Conservation (phyloP, 1,140 invertebrate genomes). For the Leptopilina boulardi region DNA sequence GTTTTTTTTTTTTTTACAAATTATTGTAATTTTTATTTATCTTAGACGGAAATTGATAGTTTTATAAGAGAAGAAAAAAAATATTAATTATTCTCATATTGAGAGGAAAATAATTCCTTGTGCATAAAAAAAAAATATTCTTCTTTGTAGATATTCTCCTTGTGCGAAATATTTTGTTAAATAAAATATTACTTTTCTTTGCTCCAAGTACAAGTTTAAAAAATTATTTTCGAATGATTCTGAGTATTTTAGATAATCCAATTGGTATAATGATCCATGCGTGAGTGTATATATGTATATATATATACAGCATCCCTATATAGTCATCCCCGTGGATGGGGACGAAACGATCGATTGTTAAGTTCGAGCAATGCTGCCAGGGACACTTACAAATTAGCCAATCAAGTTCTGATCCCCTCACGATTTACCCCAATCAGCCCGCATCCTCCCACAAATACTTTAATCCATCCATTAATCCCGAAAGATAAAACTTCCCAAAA, state of each 20-base stretch:
- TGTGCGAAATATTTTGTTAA: no score
- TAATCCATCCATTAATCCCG: constrained; percentile 76
- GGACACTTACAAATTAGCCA: constrained; percentile 77
- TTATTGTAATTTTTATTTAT: no score
- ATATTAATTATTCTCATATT: no score
- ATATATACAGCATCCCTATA: no score
- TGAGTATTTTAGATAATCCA: constrained; percentile 19
- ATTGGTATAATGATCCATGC: constrained; percentile 19
- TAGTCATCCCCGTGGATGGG: constrained; percentile 24
- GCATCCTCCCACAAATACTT: constrained; percentile 74
- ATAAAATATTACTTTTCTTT: no score
- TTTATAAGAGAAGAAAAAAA: no score
- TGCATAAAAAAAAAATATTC: no score
- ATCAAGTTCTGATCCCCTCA: constrained; percentile 75
- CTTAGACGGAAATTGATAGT: no score
- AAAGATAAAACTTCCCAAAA: constrained; percentile 74
- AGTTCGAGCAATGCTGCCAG: constrained; percentile 66
- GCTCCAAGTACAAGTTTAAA: no score
- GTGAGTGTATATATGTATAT: not conserved
- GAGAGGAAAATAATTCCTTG: no score
- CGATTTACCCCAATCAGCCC: constrained; percentile 72
- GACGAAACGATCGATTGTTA: constrained; percentile 69
- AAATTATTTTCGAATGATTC: not conserved
- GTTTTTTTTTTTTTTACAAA: no score
- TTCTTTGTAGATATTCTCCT: no score